Evolutionary conservation across 2,113 vertebrate species (phyloP).

Genomic region (Amia ocellicauda): DNA sequence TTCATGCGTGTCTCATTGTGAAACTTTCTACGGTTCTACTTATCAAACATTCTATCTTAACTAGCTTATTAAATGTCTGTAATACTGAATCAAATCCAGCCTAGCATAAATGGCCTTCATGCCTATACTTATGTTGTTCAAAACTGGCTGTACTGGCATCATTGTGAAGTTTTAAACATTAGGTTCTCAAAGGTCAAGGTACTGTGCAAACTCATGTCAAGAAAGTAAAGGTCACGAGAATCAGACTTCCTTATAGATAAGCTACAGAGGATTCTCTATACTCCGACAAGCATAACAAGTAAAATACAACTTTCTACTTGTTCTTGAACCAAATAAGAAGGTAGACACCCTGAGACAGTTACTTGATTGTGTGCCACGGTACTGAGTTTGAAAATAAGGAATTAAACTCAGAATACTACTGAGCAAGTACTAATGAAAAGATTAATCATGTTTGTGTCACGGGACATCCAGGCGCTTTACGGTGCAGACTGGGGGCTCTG

Average conservation of each 20-base stretch:
- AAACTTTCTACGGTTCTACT: background rate
- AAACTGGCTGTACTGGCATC: background rate
- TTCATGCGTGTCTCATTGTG: background rate
- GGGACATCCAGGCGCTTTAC: background rate
- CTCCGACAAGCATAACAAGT: slow-evolving; percentile 25
- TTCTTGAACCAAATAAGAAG: background rate
- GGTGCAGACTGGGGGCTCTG: background rate
- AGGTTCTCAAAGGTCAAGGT: slow-evolving; percentile 61
- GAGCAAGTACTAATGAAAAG: too few species aligned
- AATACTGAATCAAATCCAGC: background rate
- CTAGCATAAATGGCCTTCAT: background rate
- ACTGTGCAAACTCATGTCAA: slow-evolving; percentile 63
- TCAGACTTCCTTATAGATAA: slow-evolving; percentile 56
- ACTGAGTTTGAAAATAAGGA: background rate
- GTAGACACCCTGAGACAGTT: background rate
- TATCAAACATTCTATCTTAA: slow-evolving; percentile 12
- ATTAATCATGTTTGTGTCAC: too few species aligned
- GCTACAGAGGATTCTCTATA: slow-evolving; percentile 57
- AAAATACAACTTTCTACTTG: slow-evolving; percentile 15
- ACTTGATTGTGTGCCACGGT: slow-evolving; percentile 6
- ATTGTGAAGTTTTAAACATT: slow-evolving; percentile 35
- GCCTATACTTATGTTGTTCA: too few species aligned
- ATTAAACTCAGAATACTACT: too few species aligned
- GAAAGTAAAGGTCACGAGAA: slow-evolving; percentile 67
- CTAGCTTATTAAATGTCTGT: background rate